Evolutionary conservation across 2,113 vertebrate genomes (phyloP), one percentile per base, ranked within the genome.

Genomic region (Ploceus nigricollis): DNA sequence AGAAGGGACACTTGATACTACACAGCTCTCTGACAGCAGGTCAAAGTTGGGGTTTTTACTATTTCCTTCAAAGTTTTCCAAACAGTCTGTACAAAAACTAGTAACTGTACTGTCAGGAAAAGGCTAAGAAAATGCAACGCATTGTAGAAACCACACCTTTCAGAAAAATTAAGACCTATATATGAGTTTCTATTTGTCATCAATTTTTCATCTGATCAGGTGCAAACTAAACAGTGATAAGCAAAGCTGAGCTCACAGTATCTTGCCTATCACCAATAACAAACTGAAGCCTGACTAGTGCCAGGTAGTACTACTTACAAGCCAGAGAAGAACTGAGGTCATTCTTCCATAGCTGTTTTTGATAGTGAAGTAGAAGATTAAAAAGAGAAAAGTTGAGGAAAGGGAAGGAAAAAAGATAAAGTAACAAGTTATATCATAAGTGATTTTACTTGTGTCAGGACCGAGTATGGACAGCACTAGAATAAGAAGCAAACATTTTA

Each of bases 221-320:
- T 56, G 71, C 86, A 85, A 88, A 57, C 24, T 45, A 44, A 89
- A 30, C 45, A 69, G 81, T 44, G 66, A 61, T 51, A 96, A 94
- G 63, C 10, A 15, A 82, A 88, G 63, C 20, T 70, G 71, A 73
- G 35, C 75, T 87, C 54, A 57, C 2, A 3, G 50, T 48, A 42
- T 42, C 75, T 92, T 66, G 39, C 71, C 88, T 92, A 63, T 37
- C 82, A 88, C 71, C 68, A 80, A 18, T 16, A 94, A 63, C 63
- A 77, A 82, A 92, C 79, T 81, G 75, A 83, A 96, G 85, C 87
- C 91, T 95, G 95, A 93, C 93, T 89, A 53, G 86, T 86, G 93
- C 68, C 94, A 96, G 94, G 95, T 8, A 50, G 64, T 63, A 90
- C 89, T 97, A 97, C 94, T 97, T 93, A 96, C 93, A 97, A 97